Evolutionary conservation across 2,797 vertebrate species (phyloP).

Genomic region (Gastrophryne carolinensis): DNA sequence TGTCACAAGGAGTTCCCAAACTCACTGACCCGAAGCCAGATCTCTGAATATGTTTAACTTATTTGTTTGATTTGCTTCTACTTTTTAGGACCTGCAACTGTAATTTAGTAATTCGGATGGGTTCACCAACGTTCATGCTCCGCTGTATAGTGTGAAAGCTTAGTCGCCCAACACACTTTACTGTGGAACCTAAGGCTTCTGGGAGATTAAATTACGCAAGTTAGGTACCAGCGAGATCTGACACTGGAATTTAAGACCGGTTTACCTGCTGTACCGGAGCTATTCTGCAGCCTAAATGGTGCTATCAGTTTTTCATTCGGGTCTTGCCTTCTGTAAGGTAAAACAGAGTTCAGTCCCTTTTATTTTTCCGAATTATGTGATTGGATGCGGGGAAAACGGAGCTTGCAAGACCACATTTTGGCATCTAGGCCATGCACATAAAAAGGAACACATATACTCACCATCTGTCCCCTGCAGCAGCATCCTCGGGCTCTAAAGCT

Average conservation of each 20-base stretch:
- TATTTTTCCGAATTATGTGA: not conserved
- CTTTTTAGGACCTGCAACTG: no score
- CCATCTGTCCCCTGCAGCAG: no score
- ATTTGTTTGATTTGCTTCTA: no score
- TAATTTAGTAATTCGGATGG: no score
- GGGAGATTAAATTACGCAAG: constrained; percentile 16
- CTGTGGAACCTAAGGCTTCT: not conserved
- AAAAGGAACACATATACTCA: not conserved
- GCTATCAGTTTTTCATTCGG: constrained; percentile 8
- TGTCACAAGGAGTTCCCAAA: no score
- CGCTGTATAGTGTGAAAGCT: no score
- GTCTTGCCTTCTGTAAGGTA: constrained; percentile 8
- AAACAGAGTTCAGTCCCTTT: constrained; percentile 26
- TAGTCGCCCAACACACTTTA: no score
- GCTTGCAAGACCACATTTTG: not conserved
- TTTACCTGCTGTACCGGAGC: not conserved
- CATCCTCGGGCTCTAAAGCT: no score
- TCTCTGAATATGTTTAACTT: no score
- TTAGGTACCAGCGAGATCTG: constrained; percentile 14
- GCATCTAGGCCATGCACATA: not conserved
- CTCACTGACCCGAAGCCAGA: no score
- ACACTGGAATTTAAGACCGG: constrained; percentile 30
- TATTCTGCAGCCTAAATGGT: constrained; percentile 3
- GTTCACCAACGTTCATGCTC: no score
- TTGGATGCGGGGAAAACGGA: not conserved